phyloP scores from a whole-genome alignment of 2,797 vertebrate species.

The Cephalopachus bancanus region DNA sequence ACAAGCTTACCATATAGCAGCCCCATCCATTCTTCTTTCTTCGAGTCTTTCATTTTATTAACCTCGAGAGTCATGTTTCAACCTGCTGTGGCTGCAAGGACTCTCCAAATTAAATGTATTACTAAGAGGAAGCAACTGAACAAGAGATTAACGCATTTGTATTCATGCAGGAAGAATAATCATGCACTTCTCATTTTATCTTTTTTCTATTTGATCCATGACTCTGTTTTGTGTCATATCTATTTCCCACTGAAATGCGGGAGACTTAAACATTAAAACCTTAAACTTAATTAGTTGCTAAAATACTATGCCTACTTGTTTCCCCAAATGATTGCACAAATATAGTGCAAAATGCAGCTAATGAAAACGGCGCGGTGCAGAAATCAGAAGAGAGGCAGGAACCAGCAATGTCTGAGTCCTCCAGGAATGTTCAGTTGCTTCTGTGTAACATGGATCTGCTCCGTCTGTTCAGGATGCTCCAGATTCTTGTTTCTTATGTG shows the following conservation, averaged over 20 bases:
- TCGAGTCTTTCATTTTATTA: not conserved
- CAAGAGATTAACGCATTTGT: not conserved
- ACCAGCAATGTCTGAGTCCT: not conserved
- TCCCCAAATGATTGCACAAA: not conserved
- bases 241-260: not conserved
- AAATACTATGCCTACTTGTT: not conserved
- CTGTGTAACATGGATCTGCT: not conserved
- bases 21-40: not conserved
- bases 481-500: not conserved
- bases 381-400: not conserved
- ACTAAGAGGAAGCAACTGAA: not conserved
- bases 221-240: not conserved
- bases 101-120: not conserved
- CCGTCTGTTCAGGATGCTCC: not conserved
- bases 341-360: not conserved
- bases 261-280: not conserved
- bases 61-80: not conserved
- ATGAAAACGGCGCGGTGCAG: not conserved
- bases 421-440: not conserved
- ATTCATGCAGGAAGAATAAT: not conserved
- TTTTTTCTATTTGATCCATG: not conserved
- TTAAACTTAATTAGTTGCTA: not conserved
- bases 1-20: not conserved
- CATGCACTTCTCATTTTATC: not conserved
- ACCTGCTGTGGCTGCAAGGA: not conserved